Evolutionary conservation across 2,797 vertebrate genomes (phyloP), one percentile per base, ranked within the genome.

Genomic region (Remorina albescens): DNA sequence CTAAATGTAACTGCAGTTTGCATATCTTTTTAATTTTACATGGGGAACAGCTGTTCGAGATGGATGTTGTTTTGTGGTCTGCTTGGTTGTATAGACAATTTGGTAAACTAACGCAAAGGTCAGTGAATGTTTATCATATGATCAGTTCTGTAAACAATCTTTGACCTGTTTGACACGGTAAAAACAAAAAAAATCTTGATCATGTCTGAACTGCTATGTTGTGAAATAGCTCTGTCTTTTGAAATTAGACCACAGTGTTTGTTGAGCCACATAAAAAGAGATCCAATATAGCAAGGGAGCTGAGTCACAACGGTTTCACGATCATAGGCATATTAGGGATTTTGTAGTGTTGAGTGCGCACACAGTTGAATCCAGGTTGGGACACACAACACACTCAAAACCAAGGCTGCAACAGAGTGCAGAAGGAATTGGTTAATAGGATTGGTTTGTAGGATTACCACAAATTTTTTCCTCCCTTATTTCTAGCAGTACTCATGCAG

Each of bases 231-330:
- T 5, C 39, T 34, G n/a, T 46, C 4, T 62, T 50, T 70, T 26
- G 18, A 51, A 73, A 70, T 58, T 64, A 69, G 41, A 73, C 73
- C 75, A 82, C 57, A 73, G 28, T 28, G 32, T 19, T 67, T 71
- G 19, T 78, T 71, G 36, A 16, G 30, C 81, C 70, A 81, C 67
- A 76, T 36, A 19, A 59, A 19, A 78, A 5, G n/a, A 64, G 6
- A 71, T 66, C 23, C 50, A 57, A 47, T 60, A 51, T 42, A 47
- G 23, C 69, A 39, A 66, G 28, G 54, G 23, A 30, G 32, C 37
- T 71, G 56, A 76, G 55, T 83, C 78, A 77, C 42, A 6, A 2
- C 7, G 80, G 49, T 76, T 55, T 59, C 25, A 67, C 60, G 50
- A 42, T 71, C 37, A 28, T 34, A 30, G 50, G 49, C 30, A 60